Base-by-base conservation (phyloP, 2,888 invertebrate species). In the Ormia ochracea region DNA sequence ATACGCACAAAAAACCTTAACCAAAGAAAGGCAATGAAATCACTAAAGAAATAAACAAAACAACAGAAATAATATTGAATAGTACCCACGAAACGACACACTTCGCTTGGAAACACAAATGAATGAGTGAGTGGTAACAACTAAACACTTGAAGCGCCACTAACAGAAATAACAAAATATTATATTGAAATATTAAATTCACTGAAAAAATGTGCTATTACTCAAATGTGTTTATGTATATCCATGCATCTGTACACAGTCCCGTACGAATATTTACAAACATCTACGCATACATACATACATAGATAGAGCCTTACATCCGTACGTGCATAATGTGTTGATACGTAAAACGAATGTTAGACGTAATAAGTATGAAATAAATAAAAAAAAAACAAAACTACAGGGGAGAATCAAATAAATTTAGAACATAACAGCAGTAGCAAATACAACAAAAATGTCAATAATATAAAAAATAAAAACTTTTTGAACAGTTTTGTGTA, bases 111-210 rank as follows among this genome's bases (percentile, higher is more conserved):
- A 66, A 74, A 68, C 43, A 58, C 70, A 54, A 72, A n/a, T n/a
- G n/a, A n/a, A n/a, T n/a, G n/a, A n/a, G n/a, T 63, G 33, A 69
- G 73, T 76, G 68, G 76, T 73, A 76, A 75, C 66, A 73, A 74
- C 58, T 58, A 74, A 74, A 58, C 66, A 76, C 80, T 80, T 76
- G 61, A 61, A 80, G 80, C 80, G 80, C 80, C 76, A 76, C 80
- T 76, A 76, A 73, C 58, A 73, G 58, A 79, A 75, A 70, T 56
- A 56, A 56, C 21, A 56, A 50, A 26, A 65, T 61, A 45, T 5
- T 36, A 4, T 61, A 72, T 54, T 66, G 36, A 76, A 68, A 56
- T 50, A 68, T 68, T 58, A 74, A 74, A 74, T 56, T 33, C 38
- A 78, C 50, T 70, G 21, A 58, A 45, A 19, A 54, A 14, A 58